These are phyloP conservation scores for Orientallactaga sibirica DNA, from an alignment of 2,797 vertebrate species.

Conservation along the genomic window DNA sequence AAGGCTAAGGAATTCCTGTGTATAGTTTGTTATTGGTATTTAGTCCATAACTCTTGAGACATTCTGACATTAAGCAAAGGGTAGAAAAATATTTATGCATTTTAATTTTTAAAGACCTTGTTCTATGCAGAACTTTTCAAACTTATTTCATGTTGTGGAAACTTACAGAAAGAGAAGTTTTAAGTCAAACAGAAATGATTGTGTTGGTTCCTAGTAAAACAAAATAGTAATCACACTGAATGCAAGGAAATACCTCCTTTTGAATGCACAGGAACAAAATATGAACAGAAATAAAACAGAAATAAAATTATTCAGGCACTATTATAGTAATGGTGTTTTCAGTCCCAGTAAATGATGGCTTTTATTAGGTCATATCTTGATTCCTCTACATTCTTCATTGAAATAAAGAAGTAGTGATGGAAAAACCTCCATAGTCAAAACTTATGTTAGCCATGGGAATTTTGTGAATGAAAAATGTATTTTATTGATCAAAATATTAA, in stretches of 20 bases:
- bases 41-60: not conserved
- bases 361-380: not conserved
- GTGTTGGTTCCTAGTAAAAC: slow-evolving; percentile 1
- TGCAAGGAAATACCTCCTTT: not conserved
- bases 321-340: not conserved
- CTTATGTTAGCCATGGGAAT: not conserved
- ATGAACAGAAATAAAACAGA: not conserved
- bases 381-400: not conserved
- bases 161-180: slow-evolving; percentile 4
- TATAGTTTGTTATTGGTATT: not conserved
- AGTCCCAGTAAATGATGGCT: not conserved
- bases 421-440: not conserved
- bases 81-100: slow-evolving; percentile 18
- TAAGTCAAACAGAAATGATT: not conserved
- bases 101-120: slow-evolving; percentile 46
- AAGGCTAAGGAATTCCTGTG: not conserved
- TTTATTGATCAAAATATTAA: not conserved
- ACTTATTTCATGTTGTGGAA: not conserved
- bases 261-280: not conserved
- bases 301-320: not conserved
- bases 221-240: not conserved
- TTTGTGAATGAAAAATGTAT: not conserved
- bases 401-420: slow-evolving; percentile 15
- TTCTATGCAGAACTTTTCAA: not conserved
- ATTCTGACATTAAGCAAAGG: slow-evolving; percentile 38